Evolutionary conservation across 2,888 invertebrate genomes (phyloP), one percentile per base, ranked within the genome.

Genomic region (Drosophila borborema): DNA sequence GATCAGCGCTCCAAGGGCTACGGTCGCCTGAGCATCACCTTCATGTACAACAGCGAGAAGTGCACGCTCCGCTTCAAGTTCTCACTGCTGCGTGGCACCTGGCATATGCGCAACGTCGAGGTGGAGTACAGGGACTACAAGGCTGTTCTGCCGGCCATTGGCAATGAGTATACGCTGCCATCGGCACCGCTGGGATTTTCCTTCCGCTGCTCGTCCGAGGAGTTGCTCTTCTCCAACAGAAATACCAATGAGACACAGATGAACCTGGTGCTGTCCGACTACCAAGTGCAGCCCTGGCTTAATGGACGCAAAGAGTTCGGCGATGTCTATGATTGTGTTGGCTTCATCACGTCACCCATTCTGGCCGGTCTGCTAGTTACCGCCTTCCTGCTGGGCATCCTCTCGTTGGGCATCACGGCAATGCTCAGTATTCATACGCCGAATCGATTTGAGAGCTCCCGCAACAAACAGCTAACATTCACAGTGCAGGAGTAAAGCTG

Each of bases 361-460:
- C 97, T 98, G 97, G 97, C 98, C 62, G 98, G 98, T 0, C 93
- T 99, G 49, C 95, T 99, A 91, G 96, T 98, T 14, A 95, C 96
- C 0, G 93, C 95, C 49, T 94, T 99, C 78, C 94, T 99, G 85
- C 94, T 96, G 49, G 86, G 96, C 45, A 97, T 97, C 56, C 94
- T 99, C 74, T 94, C 95, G 20, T 95, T 97, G 92, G 98, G 98
- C 8, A 94, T 99, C 63, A 94, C 95, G 18, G 97, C 98, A 96
- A 95, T 99, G 79, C 94, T 98, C 94, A 97, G 97, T 92, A 98
- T 99, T 87, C 97, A 97, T 92, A 98, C 98, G 36, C 98, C 98
- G 96, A 99, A 99, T 93, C 95, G 97, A 89, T 99, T 99, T 93
- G 99, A 99, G 93, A 99, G 97, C 93, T 97, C 97, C 64, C 98